Percentiles rank a stretch among this genome's conserved stretches.
These are phyloP conservation scores for Coracopsis vasa DNA, from an alignment of 2,113 vertebrate species.

Conservation along the genomic window DNA sequence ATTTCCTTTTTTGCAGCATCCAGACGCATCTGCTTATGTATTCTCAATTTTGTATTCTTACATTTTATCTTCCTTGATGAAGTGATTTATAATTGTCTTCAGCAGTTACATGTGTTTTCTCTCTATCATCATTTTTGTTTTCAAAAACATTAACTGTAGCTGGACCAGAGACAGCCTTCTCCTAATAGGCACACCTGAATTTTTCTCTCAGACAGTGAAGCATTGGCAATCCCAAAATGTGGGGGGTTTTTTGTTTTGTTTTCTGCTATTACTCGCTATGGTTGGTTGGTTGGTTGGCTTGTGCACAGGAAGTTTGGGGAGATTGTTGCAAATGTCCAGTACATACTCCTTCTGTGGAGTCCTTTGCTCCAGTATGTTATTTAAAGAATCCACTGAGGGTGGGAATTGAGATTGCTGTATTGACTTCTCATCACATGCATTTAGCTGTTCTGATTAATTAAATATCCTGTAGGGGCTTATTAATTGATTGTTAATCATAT, in stretches of 20 bases:
- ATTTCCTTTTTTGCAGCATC: not conserved
- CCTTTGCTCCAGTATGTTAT: not conserved
- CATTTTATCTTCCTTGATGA: not conserved
- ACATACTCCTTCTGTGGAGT: not conserved
- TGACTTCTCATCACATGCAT: not conserved
- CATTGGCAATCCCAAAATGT: not conserved
- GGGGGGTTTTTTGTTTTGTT: not conserved
- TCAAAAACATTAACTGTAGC: not conserved
- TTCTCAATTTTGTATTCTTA: not conserved
- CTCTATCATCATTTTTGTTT: not conserved
- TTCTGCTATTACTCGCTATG: not conserved
- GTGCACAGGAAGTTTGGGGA: not conserved
- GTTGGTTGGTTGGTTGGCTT: not conserved
- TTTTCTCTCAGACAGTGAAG: not conserved
- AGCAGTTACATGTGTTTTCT: not conserved
- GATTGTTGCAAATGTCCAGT: not conserved
- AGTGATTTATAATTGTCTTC: not conserved
- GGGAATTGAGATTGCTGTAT: not conserved
- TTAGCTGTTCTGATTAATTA: not conserved
- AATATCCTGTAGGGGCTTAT: not conserved
- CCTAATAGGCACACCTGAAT: not conserved
- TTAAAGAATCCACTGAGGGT: not conserved
- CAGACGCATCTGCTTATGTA: not conserved
- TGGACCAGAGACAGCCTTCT: not conserved
- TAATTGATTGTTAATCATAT: not conserved